Base-by-base conservation (phyloP, 1,140 invertebrate species). In the Hypsibius dujardini region DNA sequence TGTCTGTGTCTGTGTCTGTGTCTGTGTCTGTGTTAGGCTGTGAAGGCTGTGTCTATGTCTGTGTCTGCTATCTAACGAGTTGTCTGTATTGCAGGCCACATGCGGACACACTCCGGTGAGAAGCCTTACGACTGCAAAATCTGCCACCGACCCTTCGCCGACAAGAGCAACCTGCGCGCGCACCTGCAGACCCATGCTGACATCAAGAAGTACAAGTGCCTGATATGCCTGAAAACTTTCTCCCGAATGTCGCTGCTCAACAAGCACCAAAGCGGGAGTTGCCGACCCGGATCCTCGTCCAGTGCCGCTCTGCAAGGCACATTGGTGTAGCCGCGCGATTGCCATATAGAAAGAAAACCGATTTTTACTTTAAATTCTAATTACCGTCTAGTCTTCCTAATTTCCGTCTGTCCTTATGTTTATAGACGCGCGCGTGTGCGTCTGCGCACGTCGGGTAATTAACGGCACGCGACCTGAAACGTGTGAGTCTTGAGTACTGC, bases 101-200 rank as follows among this genome's bases (percentile, higher is more conserved):
- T 94, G 76, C 83, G 91, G 45, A 94, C 91, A 0, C 91, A 95
- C 79, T 94, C 92, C 0, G 91, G 94, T 0, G 95, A 98, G 80
- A 97, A 98, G 76, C 94, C 95, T 0, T 98, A 97, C 83, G 87
- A 88, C 46, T 98, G 94, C 79, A 86, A 87, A 69, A 90, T 94
- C 76, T 98, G 95, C 79, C 87, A 90, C 74, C 85, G 94, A 7
- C 92, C 93, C 1, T 98, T 98, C 79, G 95, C 94, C 45, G 94
- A 98, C 81, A 84, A 93, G 62, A 95, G 92, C 46, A 98, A 98
- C 80, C 82, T 98, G 46, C 82, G 95, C 15, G 94, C 95, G 0
- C 94, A 98, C 81, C 84, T 96, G 1, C 94, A 98, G 80, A 97
- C 94, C 0, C 94, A 98, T 79, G 93, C 92, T 1, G 92, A 97